Percentiles rank a stretch among this genome's conserved stretches.
Conservation (phyloP, 1,140 invertebrate species). For the Lepidotrigona ventralis region DNA sequence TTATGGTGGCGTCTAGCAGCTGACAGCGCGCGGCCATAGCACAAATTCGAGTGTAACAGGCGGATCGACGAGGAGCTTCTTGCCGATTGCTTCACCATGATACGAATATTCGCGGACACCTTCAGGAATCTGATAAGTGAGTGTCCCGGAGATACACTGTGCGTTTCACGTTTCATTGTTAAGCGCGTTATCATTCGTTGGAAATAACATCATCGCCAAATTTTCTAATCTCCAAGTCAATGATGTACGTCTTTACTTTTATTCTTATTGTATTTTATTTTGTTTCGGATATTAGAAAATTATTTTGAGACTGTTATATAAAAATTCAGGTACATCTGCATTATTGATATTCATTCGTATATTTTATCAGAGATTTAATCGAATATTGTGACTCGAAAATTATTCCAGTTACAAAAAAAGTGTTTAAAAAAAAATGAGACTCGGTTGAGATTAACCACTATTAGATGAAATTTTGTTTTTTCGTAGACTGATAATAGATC, state of each 20-base stretch:
- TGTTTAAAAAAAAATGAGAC: background rate
- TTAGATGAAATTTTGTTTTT: background rate
- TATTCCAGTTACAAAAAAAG: background rate
- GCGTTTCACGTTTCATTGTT: background rate
- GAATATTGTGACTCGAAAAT: background rate
- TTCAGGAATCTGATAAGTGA: conserved; percentile 77
- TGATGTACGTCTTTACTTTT: too few species aligned
- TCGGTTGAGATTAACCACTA: background rate
- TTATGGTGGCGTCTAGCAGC: conserved; percentile 67
- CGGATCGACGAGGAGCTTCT: conserved; percentile 44
- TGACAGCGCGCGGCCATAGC: conserved; percentile 56
- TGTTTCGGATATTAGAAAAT: too few species aligned
- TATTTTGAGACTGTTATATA: too few species aligned
- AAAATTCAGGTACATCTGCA: too few species aligned
- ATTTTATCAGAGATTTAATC: too few species aligned
- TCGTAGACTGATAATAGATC: background rate
- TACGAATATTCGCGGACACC: conserved; percentile 75
- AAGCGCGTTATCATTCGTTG: background rate
- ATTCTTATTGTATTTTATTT: too few species aligned
- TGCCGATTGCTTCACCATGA: conserved; percentile 66
- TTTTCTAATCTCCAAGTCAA: background rate
- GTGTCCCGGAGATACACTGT: conserved; percentile 51
- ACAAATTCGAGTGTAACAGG: conserved; percentile 34
- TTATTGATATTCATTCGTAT: too few species aligned
- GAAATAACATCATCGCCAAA: too few species aligned